Base-by-base conservation (phyloP, 2,888 invertebrate genomes). In the Chalcis sispes region DNA sequence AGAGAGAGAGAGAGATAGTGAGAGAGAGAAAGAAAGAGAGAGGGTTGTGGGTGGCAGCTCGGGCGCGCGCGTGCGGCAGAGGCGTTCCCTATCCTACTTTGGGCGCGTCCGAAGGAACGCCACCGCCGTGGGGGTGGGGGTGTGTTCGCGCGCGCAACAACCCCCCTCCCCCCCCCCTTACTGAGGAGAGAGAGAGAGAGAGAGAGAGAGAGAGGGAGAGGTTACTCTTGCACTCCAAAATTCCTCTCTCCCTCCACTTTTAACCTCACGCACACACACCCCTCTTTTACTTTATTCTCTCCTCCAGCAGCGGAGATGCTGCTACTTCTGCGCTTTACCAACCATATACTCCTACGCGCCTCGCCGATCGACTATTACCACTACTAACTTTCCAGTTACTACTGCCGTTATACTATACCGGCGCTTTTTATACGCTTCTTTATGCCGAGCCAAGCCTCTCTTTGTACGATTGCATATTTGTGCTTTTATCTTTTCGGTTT, bases 1-100 rank as follows among this genome's bases (percentile, higher is more conserved):
- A n/a, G n/a, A n/a, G n/a, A n/a, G n/a, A n/a, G n/a, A n/a, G n/a
- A n/a, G n/a, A n/a, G n/a, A n/a, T n/a, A n/a, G n/a, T n/a, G n/a
- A n/a, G n/a, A n/a, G n/a, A n/a, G n/a, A n/a, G n/a, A n/a, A n/a
- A n/a, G n/a, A n/a, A n/a, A n/a, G n/a, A n/a, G n/a, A n/a, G n/a
- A n/a, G n/a, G n/a, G n/a, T n/a, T n/a, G n/a, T n/a, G n/a, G n/a
- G n/a, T n/a, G n/a, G n/a, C n/a, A n/a, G n/a, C n/a, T n/a, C n/a
- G n/a, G n/a, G n/a, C n/a, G n/a, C n/a, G n/a, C n/a, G n/a, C n/a
- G n/a, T n/a, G n/a, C 46, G 46, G 15, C 15, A 66, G 66, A 75
- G 75, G 75, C 75, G 70, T 74, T 67, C 61, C n/a, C n/a, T n/a
- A n/a, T n/a, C n/a, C 74, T 25, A 50, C 58, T 48, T 59, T 32